A percentile compares a stretch with the other conserved stretches of the same genome.
phyloP scores from a whole-genome alignment of 2,797 vertebrate species.

The Gadopsis bispinosus region DNA sequence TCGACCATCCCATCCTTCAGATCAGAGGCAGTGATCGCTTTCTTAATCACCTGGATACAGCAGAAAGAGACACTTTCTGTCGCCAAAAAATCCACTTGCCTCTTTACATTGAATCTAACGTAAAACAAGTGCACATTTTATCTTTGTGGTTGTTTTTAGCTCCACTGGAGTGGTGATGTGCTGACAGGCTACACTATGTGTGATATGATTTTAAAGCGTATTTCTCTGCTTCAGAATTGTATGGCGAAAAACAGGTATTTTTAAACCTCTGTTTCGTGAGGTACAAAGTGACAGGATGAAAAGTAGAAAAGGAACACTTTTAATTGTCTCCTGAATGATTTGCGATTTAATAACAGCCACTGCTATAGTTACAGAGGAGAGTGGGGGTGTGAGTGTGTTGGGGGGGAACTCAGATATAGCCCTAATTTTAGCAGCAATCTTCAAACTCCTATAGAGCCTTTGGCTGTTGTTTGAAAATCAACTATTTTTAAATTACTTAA shows the following conservation, averaged over 20 bases:
- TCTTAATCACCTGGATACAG: conserved; percentile 20
- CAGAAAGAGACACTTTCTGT: conserved; percentile 29
- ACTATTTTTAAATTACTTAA: conserved; percentile 53
- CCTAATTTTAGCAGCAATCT: conserved; percentile 72
- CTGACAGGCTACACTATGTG: conserved; percentile 50
- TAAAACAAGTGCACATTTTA: conserved; percentile 26
- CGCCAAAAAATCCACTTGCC: conserved; percentile 3
- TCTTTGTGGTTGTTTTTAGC: conserved; percentile 69
- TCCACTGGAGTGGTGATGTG: conserved; percentile 44
- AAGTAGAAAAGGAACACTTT: conserved; percentile 52
- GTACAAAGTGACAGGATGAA: conserved; percentile 55
- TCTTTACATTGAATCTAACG: conserved; percentile 45
- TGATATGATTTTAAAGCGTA: conserved; percentile 62
- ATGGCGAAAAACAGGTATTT: conserved; percentile 66
- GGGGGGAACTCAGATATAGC: conserved; percentile 55
- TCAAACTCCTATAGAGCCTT: conserved; percentile 50
- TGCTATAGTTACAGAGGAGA: conserved; percentile 30
- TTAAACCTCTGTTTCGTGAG: conserved; percentile 70
- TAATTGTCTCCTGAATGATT: conserved; percentile 49
- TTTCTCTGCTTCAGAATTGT: conserved; percentile 52
- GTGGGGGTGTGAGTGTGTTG: conserved; percentile 17
- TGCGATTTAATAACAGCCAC: conserved; percentile 59
- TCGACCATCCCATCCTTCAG: conserved; percentile 1
- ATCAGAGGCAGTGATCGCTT: conserved; percentile 22
- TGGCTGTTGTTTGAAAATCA: conserved; percentile 53